Percentiles rank a stretch among this genome's conserved stretches.
phyloP scores from a whole-genome alignment of 1,140 invertebrate species.

The Drosophila athabasca region DNA sequence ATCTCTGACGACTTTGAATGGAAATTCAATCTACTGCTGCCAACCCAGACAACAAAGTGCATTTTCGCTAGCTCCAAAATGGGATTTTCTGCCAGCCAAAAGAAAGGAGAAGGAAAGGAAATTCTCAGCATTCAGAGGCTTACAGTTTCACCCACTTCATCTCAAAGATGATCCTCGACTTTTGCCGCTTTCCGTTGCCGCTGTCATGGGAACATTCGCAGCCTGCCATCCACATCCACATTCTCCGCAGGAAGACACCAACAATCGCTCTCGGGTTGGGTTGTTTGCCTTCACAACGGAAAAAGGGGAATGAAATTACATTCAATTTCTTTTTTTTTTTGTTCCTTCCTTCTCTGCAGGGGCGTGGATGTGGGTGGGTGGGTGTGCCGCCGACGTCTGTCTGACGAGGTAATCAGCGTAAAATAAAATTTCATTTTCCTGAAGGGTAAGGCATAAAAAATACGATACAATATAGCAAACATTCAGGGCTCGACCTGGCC shows the following conservation, averaged over 20 bases:
- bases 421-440: conserved; percentile 69
- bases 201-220: conserved; percentile 62
- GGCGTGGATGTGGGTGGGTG: conserved; percentile 23
- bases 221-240: conserved; percentile 24
- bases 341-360: conserved; percentile 2
- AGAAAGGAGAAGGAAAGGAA: not conserved
- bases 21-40: conserved; percentile 29
- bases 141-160: conserved; percentile 24
- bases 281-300: conserved; percentile 13
- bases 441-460: conserved; percentile 58
- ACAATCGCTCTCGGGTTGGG: not conserved
- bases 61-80: conserved; percentile 1
- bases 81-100: conserved; percentile 11
- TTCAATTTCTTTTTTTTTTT: conserved; percentile 57
- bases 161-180: conserved; percentile 55
- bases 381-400: conserved; percentile 48
- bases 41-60: conserved; percentile 34
- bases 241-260: conserved; percentile 14
- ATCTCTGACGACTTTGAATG: not conserved
- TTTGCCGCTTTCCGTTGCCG: conserved; percentile 34
- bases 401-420: conserved; percentile 72
- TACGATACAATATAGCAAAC: conserved; percentile 33
- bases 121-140: conserved; percentile 2
- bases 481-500: not conserved
- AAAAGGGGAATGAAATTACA: conserved; percentile 64